Percentiles rank a stretch among this genome's conserved stretches.
These are phyloP conservation scores for Tetranychus urticae DNA, from an alignment of 1,140 invertebrate species.

Conservation along the genomic window DNA sequence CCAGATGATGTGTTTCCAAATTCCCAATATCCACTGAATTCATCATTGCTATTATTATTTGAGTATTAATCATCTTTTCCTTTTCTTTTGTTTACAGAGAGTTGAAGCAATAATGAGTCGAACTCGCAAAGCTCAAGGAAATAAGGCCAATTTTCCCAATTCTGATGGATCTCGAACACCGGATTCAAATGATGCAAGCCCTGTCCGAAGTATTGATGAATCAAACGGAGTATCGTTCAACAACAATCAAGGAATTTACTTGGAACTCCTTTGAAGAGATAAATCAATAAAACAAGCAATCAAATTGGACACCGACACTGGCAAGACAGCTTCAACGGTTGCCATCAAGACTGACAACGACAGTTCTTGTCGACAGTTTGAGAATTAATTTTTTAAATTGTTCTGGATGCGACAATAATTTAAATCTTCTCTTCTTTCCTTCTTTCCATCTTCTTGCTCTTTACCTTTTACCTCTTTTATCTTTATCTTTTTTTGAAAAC, in stretches of 20 bases:
- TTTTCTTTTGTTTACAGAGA: not conserved
- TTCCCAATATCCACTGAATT: not conserved
- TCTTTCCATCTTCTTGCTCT: too few species aligned
- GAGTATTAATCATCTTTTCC: not conserved
- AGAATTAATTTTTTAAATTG: too few species aligned
- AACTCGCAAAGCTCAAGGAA: constrained; percentile 1
- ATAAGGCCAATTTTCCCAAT: not conserved
- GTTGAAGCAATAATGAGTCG: constrained; percentile 6
- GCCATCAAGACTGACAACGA: too few species aligned
- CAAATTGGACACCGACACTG: too few species aligned
- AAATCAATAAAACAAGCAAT: too few species aligned
- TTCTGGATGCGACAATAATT: too few species aligned
- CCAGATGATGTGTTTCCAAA: not conserved
- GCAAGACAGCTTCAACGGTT: too few species aligned
- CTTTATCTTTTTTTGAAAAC: too few species aligned
- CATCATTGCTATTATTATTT: not conserved
- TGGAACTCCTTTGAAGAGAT: not conserved
- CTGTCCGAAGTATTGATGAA: not conserved
- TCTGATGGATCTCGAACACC: not conserved
- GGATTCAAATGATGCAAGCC: not conserved
- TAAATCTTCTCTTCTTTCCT: too few species aligned
- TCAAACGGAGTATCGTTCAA: not conserved
- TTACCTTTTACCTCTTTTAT: too few species aligned
- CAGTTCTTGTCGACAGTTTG: too few species aligned
- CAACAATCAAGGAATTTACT: not conserved